phyloP scores from a whole-genome alignment of 2,113 vertebrate species.

The Platanista minor region DNA sequence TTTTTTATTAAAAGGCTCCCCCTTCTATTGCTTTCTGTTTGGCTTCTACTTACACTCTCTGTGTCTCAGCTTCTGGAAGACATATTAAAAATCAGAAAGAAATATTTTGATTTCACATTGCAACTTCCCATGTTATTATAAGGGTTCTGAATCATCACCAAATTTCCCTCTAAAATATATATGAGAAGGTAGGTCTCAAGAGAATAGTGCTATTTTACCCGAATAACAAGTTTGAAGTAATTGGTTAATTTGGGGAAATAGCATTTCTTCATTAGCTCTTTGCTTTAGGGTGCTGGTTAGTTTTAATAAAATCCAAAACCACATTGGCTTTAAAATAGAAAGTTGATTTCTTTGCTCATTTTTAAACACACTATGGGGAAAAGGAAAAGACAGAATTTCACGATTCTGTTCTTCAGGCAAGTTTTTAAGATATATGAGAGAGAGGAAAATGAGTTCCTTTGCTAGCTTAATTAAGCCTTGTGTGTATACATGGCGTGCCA shows the following conservation, averaged over 20 bases:
- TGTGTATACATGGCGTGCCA: neutral
- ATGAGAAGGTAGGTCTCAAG: neutral
- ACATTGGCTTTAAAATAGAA: neutral
- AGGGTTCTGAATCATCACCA: neutral
- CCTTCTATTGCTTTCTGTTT: neutral
- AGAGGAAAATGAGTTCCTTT: constrained; percentile 8
- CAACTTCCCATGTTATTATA: neutral
- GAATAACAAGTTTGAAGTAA: neutral
- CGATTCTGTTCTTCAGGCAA: constrained; percentile 38
- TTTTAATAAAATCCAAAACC: constrained; percentile 15
- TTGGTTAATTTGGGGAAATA: neutral
- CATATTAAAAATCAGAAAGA: neutral
- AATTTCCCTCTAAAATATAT: neutral
- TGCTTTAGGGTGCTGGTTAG: neutral
- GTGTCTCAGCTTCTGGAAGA: neutral
- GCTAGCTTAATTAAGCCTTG: constrained; percentile 43
- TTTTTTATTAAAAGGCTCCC: neutral
- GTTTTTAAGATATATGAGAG: constrained; percentile 36
- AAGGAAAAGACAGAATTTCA: neutral
- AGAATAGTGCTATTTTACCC: neutral
- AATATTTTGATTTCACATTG: neutral
- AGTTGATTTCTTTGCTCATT: neutral
- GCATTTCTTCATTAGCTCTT: neutral
- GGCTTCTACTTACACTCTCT: neutral
- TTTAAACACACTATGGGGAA: neutral